These are phyloP conservation scores for Rhynchonycteris naso DNA, from an alignment of 2,797 vertebrate species.

Conservation along the genomic window DNA sequence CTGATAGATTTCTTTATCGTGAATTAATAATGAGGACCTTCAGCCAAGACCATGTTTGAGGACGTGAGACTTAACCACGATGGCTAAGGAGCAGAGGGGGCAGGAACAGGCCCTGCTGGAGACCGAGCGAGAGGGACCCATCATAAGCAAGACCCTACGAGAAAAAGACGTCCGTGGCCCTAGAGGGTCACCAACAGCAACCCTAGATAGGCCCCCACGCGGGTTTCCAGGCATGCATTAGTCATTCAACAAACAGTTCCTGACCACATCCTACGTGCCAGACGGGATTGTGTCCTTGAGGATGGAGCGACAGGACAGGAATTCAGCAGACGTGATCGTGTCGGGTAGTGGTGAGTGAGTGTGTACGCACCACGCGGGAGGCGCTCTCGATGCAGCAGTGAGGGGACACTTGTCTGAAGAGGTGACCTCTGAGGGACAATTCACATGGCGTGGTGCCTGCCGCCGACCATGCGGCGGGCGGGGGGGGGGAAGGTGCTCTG, in stretches of 20 bases:
- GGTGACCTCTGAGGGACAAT: background rate
- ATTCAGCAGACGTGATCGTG: background rate
- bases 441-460: background rate
- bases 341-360: background rate
- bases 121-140: background rate
- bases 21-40: background rate
- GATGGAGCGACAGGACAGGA: background rate
- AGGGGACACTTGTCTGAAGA: background rate
- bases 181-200: background rate
- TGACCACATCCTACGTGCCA: no score
- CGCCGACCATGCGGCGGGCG: accelerated
- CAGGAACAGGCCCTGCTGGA: background rate
- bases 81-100: background rate
- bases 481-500: accelerated
- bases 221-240: background rate
- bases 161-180: background rate
- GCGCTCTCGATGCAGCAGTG: accelerated
- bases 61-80: background rate
- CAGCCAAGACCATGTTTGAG: background rate
- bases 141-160: background rate
- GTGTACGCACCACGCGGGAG: background rate
- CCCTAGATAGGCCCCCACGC: background rate
- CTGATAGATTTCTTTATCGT: background rate
- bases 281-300: background rate
- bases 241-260: background rate